Base-by-base conservation (phyloP, 2,113 vertebrate species). In the Maccullochella peelii region DNA sequence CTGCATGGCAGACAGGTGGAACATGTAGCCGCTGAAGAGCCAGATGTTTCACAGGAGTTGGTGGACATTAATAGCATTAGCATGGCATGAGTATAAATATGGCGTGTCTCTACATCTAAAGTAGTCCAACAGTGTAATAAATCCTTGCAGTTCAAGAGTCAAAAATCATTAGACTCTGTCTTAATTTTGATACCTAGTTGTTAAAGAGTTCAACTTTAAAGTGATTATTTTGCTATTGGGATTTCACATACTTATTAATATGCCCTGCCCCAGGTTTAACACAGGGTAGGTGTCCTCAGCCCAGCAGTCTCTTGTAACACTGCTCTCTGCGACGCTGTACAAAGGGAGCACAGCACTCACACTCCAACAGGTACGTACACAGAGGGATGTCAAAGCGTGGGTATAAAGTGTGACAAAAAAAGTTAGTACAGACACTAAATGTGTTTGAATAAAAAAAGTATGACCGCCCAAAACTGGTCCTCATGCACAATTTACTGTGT, bases 321-420 rank as follows among this genome's bases (percentile, higher is more conserved):
- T 2, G 36, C 61, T 63, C 58, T 69, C 15, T 54, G 23, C 11
- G 65, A 6, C 4, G 9, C 15, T 5, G 18, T 18, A 25, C 71
- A 50, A 52, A 63, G 18, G 42, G 18, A 40, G 47, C 68, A 10
- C 44, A 12, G 55, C 80, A n/a, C 79, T 25, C 40, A 21, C 47
- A 33, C 86, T 83, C 82, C 73, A 89, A 86, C 90, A 89, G 85
- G 85, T 86, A 63, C 21, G 62, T 4, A 59, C 70, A 27, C 71
- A 6, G 59, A 18, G 67, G 57, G 49, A 52, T 8, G 83, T 50
- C 54, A 8, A 4, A 36, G 63, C 21, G 25, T 15, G 42, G 27
- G 47, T 0, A 6, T 44, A 3, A 66, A 74, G 72, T 25, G 71
- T 70, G 77, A 86, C 81, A 73, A 82, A 6, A 2, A 63, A 79